Evolutionary conservation across 2,113 vertebrate species (phyloP).

Genomic region (Crotalus tigris): DNA sequence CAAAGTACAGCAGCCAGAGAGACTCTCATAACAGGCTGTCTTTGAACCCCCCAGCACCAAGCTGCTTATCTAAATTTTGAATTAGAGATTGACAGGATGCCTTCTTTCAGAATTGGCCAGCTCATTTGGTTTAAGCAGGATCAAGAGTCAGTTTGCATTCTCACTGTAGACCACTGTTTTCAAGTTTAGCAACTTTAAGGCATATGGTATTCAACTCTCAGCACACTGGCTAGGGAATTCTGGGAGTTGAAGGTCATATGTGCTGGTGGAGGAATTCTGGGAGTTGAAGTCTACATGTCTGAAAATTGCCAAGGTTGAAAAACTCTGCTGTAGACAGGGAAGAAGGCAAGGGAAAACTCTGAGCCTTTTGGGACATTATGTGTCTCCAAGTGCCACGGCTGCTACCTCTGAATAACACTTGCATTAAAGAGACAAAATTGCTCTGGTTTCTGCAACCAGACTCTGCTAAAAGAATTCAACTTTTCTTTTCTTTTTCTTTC

Average conservation of each 20-base stretch:
- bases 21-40: not conserved
- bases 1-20: not conserved
- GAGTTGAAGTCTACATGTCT: not conserved
- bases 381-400: rapidly evolving
- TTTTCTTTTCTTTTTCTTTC: not conserved
- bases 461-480: slow-evolving; percentile 9
- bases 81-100: not conserved
- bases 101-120: not conserved
- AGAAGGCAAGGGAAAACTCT: not conserved
- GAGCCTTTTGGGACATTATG: not conserved
- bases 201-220: not conserved
- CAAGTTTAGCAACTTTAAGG: not conserved
- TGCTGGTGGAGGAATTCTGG: not conserved
- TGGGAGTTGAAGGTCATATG: not conserved
- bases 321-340: not conserved
- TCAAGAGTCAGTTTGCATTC: not conserved
- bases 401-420: not conserved
- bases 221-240: not conserved
- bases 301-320: not conserved
- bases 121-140: not conserved
- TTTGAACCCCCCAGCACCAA: not conserved
- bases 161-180: not conserved
- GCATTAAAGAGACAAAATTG: not conserved
- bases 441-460: not conserved
- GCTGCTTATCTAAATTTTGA: not conserved